A percentile compares a stretch with the other conserved stretches of the same genome.
Evolutionary conservation across 2,797 vertebrate genomes (phyloP).

Genomic region (Typhlichthys subterraneus): DNA sequence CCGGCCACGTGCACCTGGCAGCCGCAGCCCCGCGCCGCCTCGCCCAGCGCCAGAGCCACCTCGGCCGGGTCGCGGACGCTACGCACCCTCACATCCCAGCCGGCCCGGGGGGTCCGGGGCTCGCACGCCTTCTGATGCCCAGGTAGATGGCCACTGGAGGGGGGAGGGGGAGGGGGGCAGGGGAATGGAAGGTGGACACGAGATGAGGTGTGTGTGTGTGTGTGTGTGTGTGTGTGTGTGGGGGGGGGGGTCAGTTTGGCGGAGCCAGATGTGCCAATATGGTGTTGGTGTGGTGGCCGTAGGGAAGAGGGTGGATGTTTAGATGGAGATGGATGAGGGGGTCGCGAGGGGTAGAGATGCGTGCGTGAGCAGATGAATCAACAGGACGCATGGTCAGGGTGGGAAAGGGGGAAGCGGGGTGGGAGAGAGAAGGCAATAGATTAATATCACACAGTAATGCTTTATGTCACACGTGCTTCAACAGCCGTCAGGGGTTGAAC

Average conservation of each 20-base stretch:
- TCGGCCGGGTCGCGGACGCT: constrained; percentile 85
- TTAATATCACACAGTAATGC: neutral
- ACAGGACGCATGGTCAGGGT: neutral
- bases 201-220: no score
- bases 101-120: constrained; percentile 92
- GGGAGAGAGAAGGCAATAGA: constrained; percentile 3
- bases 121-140: constrained; percentile 92
- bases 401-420: neutral
- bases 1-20: constrained; percentile 87
- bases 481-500: no score
- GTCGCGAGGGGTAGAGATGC: neutral
- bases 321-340: constrained; percentile 44
- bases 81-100: constrained; percentile 90
- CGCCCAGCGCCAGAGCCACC: constrained; percentile 84
- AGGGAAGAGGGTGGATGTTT: constrained; percentile 14
- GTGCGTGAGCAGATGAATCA: constrained; percentile 4
- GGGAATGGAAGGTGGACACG: no score
- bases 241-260: neutral
- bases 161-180: no score
- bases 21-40: constrained; percentile 81
- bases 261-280: neutral
- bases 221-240: no score
- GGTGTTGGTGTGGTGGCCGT: neutral
- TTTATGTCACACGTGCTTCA: neutral
- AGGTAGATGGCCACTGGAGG: constrained; percentile 91